Conservation (phyloP, 37 sponge, comb jelly and placozoan genomes). For the Cladorhizidae sp. region DNA sequence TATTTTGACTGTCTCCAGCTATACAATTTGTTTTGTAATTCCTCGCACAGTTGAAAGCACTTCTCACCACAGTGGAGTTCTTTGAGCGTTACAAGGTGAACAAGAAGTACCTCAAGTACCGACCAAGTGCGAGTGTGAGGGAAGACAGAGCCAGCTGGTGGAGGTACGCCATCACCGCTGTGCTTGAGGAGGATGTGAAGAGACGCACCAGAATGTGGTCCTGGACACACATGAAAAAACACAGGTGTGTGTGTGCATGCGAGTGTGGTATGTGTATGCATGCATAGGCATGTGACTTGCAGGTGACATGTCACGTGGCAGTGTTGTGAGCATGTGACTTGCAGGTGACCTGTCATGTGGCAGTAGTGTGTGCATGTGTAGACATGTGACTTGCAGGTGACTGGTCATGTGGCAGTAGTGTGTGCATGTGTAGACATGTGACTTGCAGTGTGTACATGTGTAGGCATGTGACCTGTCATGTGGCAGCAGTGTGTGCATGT, state of each 20-base stretch:
- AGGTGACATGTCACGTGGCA: neutral
- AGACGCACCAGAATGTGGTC: constrained; percentile 66
- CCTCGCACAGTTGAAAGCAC: constrained; percentile 53
- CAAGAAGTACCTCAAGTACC: constrained; percentile 68
- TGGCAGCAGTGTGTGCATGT: neutral
- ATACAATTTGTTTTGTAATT: no score
- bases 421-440: no score
- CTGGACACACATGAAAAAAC: constrained; percentile 78
- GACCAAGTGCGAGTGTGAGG: neutral
- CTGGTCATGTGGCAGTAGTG: no score
- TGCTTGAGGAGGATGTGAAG: constrained; percentile 72
- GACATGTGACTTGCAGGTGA: neutral
- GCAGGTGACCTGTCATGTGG: neutral
- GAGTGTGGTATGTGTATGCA: constrained; percentile 35
- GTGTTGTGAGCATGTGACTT: constrained; percentile 1
- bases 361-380: neutral
- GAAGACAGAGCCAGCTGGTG: constrained; percentile 66
- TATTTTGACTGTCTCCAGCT: no score
- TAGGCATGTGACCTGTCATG: no score
- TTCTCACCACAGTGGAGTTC: constrained; percentile 46
- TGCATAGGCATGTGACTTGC: neutral
- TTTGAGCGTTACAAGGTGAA: constrained; percentile 41
- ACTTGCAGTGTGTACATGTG: no score
- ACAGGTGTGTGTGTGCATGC: constrained; percentile 51
- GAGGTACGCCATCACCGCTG: constrained; percentile 73